Evolutionary conservation across 2,888 invertebrate species (phyloP).

Genomic region (Eristalinus aeneus): DNA sequence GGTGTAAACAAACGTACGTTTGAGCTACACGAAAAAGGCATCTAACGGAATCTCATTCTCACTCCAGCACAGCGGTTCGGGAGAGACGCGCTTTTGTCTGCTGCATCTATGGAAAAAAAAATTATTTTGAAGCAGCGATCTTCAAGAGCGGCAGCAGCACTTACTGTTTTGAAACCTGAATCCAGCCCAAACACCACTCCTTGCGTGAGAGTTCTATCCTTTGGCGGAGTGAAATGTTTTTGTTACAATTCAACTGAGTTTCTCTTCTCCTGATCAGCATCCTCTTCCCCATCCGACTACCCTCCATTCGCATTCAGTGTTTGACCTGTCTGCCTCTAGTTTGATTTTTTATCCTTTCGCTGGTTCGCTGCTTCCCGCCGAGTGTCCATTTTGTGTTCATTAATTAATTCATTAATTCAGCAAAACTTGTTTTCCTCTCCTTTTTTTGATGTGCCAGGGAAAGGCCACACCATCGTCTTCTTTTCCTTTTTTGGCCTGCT

Average conservation of each 20-base stretch:
- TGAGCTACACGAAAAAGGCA: too few species aligned
- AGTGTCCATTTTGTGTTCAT: conserved; percentile 59
- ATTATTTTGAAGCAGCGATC: background rate
- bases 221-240: conserved; percentile 8
- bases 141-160: background rate
- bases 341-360: background rate
- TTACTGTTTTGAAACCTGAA: background rate
- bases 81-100: background rate
- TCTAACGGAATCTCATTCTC: too few species aligned
- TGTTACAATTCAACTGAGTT: conserved; percentile 14
- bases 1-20: too few species aligned
- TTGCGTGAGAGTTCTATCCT: background rate
- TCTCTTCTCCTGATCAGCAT: too few species aligned
- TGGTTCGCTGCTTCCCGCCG: background rate
- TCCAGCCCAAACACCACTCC: background rate
- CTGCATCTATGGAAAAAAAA: background rate
- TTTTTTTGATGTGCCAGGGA: background rate
- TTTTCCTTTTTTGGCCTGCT: background rate
- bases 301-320: background rate
- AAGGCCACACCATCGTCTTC: background rate
- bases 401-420: conserved; percentile 65
- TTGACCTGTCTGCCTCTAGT: conserved; percentile 28
- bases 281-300: background rate
- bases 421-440: background rate
- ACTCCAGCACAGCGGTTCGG: background rate